Evolutionary conservation across 2,888 invertebrate species (phyloP), one percentile per base, ranked within the genome.

Genomic region (Apotomis capreana): DNA sequence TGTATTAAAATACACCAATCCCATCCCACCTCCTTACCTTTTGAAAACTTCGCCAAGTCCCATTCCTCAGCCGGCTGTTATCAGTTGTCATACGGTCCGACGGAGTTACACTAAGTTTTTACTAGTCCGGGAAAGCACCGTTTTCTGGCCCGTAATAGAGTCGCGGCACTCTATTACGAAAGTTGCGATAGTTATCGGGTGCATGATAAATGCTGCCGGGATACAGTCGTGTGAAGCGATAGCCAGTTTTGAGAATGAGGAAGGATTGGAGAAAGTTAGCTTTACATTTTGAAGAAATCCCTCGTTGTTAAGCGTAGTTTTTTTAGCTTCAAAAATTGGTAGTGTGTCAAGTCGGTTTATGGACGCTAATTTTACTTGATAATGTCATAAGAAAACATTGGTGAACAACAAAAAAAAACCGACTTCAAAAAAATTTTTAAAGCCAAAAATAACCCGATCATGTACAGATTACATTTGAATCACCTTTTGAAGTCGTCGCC

Each of bases 51-150:
- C 81, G 78, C 84, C 77, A 82, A 80, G 79, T 82, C 78, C 75
- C 78, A 75, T 75, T 74, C 64, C 74, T 74, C 75, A 76, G 54
- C 67, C 76, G 74, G 74, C 79, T 80, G 86, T 88, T 91, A 90
- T 91, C 91, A 89, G 88, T 87, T 83, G 89, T 89, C 89, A 89
- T 87, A 87, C 87, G 89, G 87, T 88, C 84, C 81, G 83, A 80
- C 84, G 84, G 84, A 88, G 85, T 86, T 87, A 77, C 82, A 86
- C 84, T 86, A 83, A 86, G 80, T 86, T 87, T 86, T 86, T 85
- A 80, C 79, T 79, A 80, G 82, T 80, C 80, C 44, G 15, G 72
- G 57, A 72, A 72, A 72, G 55, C 61, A 64, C 57, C 58, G 52
- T 63, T 72, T 70, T 54, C 64, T 59, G 64, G 58, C 69, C 40